Percentiles rank a stretch among this genome's conserved stretches.
Conservation (phyloP, 2,113 vertebrate species). For the Chloropsis hardwickii region DNA sequence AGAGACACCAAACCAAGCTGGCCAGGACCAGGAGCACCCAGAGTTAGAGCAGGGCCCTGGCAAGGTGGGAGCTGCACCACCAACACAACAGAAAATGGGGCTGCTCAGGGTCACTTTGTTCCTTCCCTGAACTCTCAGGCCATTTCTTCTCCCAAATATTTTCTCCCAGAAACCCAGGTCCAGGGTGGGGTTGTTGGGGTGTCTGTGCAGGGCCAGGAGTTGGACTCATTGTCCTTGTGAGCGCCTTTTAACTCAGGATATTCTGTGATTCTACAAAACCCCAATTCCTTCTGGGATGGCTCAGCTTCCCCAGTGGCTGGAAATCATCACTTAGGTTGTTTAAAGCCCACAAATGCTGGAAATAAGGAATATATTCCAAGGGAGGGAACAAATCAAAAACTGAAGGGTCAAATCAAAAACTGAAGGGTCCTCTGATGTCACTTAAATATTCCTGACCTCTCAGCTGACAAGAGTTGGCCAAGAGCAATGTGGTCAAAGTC, state of each 20-base stretch:
- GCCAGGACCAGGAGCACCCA: not conserved
- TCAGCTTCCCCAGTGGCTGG: not conserved
- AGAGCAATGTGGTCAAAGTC: not conserved
- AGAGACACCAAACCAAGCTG: not conserved
- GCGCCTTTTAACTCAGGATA: not conserved
- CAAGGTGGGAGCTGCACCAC: not conserved
- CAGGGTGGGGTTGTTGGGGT: not conserved
- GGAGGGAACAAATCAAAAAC: not conserved
- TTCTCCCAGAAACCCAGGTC: not conserved
- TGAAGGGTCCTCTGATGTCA: not conserved
- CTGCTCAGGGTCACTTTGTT: not conserved
- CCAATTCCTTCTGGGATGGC: not conserved
- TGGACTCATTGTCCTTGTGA: not conserved
- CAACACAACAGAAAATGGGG: fast-evolving
- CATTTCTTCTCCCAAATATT: not conserved
- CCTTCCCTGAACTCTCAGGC: not conserved
- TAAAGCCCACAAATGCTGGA: not conserved
- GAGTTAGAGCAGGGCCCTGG: not conserved
- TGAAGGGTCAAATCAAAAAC: not conserved
- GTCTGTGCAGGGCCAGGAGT: not conserved
- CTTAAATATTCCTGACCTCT: not conserved
- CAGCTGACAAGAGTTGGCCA: not conserved
- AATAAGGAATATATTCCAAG: not conserved
- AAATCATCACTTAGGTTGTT: not conserved
- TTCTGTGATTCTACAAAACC: not conserved